These are phyloP conservation scores for Equus przewalskii DNA, from an alignment of 2,113 vertebrate genomes.

Conservation along the genomic window DNA sequence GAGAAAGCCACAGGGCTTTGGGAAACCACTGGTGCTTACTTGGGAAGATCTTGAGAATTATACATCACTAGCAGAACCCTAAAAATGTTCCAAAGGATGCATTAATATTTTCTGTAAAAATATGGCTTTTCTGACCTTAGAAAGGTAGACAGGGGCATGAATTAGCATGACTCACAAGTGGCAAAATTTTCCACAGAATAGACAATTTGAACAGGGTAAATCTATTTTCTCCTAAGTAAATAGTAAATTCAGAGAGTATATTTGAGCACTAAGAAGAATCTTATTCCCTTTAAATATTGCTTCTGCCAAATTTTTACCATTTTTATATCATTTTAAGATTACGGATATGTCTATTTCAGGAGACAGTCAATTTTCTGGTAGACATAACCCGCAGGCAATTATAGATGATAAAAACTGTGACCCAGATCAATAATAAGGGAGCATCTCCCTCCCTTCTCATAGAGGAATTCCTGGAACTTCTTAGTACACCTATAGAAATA, in stretches of 20 bases:
- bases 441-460: background rate
- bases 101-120: background rate
- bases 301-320: background rate
- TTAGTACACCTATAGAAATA: background rate
- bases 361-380: background rate
- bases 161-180: background rate
- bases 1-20: background rate
- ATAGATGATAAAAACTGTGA: background rate
- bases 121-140: background rate
- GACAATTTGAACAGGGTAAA: background rate
- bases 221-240: background rate
- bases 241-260: background rate
- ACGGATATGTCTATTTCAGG: background rate
- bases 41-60: background rate
- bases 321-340: background rate
- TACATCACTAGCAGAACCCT: background rate
- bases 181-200: background rate
- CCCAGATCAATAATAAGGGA: background rate
- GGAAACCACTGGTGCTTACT: background rate
- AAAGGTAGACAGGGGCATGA: background rate
- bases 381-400: background rate
- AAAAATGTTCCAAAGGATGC: background rate
- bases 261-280: background rate
- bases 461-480: background rate
- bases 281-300: slow-evolving; percentile 2